These are phyloP conservation scores for Agrochola litura DNA, from an alignment of 2,888 invertebrate genomes.

Conservation along the genomic window DNA sequence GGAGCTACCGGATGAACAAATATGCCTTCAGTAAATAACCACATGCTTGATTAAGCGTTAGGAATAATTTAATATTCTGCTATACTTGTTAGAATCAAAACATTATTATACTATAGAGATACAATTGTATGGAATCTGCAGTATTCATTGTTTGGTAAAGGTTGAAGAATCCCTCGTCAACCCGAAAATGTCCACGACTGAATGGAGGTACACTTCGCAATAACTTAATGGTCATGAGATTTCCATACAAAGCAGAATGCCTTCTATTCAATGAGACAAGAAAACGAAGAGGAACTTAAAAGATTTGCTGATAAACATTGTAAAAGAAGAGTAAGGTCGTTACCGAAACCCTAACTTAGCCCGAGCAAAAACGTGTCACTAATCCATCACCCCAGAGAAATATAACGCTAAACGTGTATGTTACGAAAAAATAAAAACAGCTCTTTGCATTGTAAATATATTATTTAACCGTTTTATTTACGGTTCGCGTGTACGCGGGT, in stretches of 20 bases:
- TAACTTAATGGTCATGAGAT: not conserved
- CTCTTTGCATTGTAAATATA: slow-evolving; percentile 36
- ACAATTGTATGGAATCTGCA: not conserved
- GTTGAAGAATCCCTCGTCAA: slow-evolving; percentile 4
- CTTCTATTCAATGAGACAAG: not conserved
- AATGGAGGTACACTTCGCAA: not conserved
- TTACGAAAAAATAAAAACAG: slow-evolving; percentile 33
- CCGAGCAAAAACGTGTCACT: not conserved
- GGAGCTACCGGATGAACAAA: slow-evolving; percentile 19
- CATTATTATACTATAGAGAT: not conserved
- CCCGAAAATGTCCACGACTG: not conserved
- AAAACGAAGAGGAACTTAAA: not conserved
- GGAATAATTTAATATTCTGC: slow-evolving; percentile 1
- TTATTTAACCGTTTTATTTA: slow-evolving; percentile 58
- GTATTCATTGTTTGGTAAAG: not conserved
- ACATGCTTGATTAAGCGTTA: slow-evolving; percentile 30
- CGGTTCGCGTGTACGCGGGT: slow-evolving; percentile 60
- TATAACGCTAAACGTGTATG: slow-evolving; percentile 24
- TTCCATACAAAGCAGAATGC: not conserved
- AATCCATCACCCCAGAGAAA: slow-evolving; percentile 23
- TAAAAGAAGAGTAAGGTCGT: not conserved
- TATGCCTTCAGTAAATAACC: slow-evolving; percentile 11
- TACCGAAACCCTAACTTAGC: not conserved
- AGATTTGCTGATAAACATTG: not conserved
- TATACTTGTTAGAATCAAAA: not conserved